These are phyloP conservation scores for Dipus sagitta DNA, from an alignment of 2,797 vertebrate species.

Conservation along the genomic window DNA sequence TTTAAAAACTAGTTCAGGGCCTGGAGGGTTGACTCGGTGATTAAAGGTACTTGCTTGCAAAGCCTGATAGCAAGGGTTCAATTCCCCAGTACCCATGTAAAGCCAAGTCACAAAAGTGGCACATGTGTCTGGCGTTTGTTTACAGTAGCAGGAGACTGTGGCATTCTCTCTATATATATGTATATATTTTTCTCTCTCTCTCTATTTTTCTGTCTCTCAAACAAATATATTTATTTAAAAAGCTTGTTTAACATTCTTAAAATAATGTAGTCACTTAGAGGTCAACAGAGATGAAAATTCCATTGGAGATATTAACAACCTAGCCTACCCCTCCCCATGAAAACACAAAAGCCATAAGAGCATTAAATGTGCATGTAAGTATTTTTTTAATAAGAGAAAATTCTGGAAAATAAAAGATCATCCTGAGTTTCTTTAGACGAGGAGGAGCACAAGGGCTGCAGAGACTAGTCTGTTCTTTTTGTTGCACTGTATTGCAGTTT, in stretches of 20 bases:
- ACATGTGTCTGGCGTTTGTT: no score
- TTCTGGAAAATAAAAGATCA: slow-evolving; percentile 8
- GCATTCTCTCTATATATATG: no score
- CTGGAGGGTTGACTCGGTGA: no score
- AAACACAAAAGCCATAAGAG: background rate
- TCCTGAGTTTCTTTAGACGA: background rate
- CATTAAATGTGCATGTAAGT: background rate
- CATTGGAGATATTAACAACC: background rate
- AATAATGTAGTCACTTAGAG: background rate
- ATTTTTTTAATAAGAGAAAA: slow-evolving; percentile 20
- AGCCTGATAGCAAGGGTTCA: no score
- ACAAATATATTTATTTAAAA: slow-evolving; percentile 8
- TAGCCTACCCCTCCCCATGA: background rate
- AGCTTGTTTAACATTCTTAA: background rate
- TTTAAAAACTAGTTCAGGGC: no score
- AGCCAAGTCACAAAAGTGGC: no score
- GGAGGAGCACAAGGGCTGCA: fast-evolving
- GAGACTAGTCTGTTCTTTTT: background rate
- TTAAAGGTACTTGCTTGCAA: no score
- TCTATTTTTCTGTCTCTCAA: no score
- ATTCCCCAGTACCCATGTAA: no score
- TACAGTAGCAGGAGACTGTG: no score
- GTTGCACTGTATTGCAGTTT: background rate
- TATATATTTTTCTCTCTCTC: no score
- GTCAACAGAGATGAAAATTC: background rate